Evolutionary conservation across 2,888 invertebrate species (phyloP).

Genomic region (Patella ulyssiponensis): DNA sequence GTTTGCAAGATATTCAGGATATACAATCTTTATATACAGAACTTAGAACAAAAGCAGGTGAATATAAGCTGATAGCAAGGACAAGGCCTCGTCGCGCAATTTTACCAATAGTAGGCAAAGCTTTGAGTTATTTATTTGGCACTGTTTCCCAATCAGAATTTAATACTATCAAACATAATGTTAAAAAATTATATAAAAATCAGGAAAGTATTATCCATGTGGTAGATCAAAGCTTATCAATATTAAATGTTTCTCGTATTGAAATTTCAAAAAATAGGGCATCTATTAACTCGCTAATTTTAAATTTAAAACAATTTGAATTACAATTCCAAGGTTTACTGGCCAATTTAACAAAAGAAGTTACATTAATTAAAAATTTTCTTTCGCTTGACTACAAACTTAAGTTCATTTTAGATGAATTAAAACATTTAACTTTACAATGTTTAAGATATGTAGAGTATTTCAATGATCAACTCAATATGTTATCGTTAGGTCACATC

Average conservation of each 20-base stretch:
- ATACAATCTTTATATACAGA: no score
- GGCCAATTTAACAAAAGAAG: not conserved
- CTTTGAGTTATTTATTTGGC: not conserved
- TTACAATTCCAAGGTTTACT: not conserved
- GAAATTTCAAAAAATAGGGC: not conserved
- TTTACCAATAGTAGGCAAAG: constrained; percentile 11
- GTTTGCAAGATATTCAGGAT: no score
- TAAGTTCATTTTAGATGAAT: not conserved
- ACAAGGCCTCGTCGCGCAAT: not conserved
- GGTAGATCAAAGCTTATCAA: constrained; percentile 9
- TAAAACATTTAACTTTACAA: no score
- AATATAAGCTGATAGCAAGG: no score
- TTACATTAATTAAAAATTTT: not conserved
- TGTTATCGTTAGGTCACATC: not conserved
- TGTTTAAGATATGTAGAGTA: not conserved
- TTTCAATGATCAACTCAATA: not conserved
- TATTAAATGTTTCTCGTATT: constrained; percentile 9
- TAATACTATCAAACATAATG: not conserved
- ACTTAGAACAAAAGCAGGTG: no score
- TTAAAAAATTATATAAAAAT: not conserved
- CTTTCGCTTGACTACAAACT: not conserved
- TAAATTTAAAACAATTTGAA: not conserved
- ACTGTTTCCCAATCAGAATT: not conserved
- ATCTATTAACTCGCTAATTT: not conserved
- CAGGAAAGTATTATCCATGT: constrained; percentile 6